Evolutionary conservation across 2,888 invertebrate species (phyloP).

Genomic region (Chrysolina oricalcia): DNA sequence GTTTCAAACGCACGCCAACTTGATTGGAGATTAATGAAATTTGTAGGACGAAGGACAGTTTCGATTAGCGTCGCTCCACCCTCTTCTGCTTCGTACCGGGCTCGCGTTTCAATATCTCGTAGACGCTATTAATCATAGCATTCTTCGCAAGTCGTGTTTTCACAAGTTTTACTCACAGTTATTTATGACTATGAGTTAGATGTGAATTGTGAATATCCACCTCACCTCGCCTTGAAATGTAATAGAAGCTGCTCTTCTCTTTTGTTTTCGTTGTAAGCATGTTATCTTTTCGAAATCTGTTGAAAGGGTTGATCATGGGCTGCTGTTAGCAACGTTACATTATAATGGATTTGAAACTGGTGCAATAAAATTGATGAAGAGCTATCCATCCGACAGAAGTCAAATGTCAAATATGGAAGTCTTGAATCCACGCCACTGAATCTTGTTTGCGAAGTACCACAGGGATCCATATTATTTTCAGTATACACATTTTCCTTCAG

Average conservation of each 20-base stretch:
- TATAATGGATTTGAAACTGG: no score
- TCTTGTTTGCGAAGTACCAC: no score
- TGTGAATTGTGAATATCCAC: conserved; percentile 2
- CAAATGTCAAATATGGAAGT: no score
- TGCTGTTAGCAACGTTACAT: no score
- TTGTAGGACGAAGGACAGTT: conserved; percentile 10
- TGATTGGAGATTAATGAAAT: conserved; percentile 23
- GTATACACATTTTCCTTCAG: no score
- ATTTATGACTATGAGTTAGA: conserved; percentile 19
- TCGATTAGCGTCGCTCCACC: conserved; percentile 17
- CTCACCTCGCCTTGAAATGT: neutral
- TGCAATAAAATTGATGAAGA: no score
- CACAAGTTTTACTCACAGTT: neutral
- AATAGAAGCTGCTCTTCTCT: neutral
- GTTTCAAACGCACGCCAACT: conserved; percentile 13
- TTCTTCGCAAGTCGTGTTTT: neutral
- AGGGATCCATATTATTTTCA: no score
- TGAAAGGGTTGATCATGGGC: no score
- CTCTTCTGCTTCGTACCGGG: neutral
- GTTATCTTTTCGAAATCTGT: no score
- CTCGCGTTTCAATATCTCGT: conserved; percentile 15
- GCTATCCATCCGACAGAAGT: no score
- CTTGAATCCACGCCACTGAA: no score
- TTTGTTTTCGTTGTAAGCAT: no score
- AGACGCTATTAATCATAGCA: conserved; percentile 7